Percentiles rank a stretch among this genome's conserved stretches.
Conservation (phyloP, 2,888 invertebrate species). For the Caradrina kadenii region DNA sequence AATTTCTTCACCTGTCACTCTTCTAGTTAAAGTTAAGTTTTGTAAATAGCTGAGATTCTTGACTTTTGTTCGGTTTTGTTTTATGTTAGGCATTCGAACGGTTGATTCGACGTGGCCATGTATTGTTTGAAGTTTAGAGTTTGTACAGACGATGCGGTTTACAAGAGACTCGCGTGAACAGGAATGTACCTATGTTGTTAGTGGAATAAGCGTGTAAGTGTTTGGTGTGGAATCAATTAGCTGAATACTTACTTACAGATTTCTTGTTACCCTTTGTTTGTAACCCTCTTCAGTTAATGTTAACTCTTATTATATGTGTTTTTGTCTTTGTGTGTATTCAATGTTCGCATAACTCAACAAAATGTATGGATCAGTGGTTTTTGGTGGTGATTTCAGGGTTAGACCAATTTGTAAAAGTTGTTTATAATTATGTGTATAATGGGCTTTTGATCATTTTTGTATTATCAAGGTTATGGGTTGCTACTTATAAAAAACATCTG, state of each 20-base stretch:
- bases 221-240: constrained; percentile 40
- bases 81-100: constrained; percentile 58
- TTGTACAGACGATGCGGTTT: constrained; percentile 17
- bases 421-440: too few relatives aligned
- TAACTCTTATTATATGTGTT: too few relatives aligned
- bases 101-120: constrained; percentile 47
- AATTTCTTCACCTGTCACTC: constrained; percentile 77
- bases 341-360: too few relatives aligned
- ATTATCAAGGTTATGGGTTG: too few relatives aligned
- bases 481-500: too few relatives aligned
- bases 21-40: constrained; percentile 35
- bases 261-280: constrained; percentile 8
- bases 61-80: constrained; percentile 60
- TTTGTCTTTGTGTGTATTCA: too few relatives aligned
- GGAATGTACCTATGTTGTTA: constrained; percentile 28
- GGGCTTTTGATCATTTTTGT: too few relatives aligned
- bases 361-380: too few relatives aligned
- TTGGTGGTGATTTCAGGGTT: too few relatives aligned
- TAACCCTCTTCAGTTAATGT: neutral
- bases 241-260: neutral
- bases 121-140: constrained; percentile 53
- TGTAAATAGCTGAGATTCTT: constrained; percentile 60
- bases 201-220: constrained; percentile 27
- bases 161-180: constrained; percentile 3
- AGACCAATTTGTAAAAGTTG: too few relatives aligned